Evolutionary conservation across 1,140 invertebrate genomes (phyloP).

Genomic region (Platorchestia sp.): DNA sequence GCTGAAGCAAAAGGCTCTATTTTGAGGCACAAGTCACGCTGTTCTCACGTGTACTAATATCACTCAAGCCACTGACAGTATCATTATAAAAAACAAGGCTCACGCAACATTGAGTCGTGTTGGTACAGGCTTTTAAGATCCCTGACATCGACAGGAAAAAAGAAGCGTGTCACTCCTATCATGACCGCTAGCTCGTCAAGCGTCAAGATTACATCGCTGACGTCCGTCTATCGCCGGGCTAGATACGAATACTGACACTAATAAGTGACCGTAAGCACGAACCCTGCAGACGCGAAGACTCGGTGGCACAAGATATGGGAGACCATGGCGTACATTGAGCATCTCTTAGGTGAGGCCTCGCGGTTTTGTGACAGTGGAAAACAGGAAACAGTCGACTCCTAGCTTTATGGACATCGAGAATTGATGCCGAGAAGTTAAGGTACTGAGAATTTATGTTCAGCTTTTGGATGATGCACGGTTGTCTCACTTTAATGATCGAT

Average conservation of each 20-base stretch:
- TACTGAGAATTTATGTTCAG: neutral
- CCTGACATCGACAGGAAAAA: neutral
- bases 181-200: neutral
- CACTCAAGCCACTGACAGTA: neutral
- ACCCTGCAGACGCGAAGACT: neutral
- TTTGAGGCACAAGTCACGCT: neutral
- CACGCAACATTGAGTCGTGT: neutral
- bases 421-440: neutral
- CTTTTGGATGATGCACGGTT: neutral
- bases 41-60: neutral
- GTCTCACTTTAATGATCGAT: neutral
- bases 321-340: too few relatives aligned
- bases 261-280: neutral
- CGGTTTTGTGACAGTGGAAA: neutral
- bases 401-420: neutral
- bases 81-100: neutral
- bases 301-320: too few relatives aligned
- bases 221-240: neutral
- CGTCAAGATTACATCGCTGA: neutral
- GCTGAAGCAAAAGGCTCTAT: neutral
- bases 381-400: neutral
- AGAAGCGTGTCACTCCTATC: neutral
- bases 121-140: neutral
- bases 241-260: neutral
- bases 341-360: too few relatives aligned